phyloP scores from a whole-genome alignment of 2,888 invertebrate species.

The Tachystola acroxantha region DNA sequence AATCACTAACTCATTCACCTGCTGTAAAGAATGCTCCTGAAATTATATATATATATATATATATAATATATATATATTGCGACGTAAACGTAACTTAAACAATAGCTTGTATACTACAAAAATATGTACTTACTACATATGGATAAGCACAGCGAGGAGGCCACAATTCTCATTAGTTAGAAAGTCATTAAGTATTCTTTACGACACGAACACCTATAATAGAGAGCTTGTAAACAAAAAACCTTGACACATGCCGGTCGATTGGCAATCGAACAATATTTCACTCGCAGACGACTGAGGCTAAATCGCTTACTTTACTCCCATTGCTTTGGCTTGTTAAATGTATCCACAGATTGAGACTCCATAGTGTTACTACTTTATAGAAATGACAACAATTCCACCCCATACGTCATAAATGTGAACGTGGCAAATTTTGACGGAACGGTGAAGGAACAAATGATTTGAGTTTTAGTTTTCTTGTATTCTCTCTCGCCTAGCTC shows the following conservation, averaged over 20 bases:
- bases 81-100: too few relatives aligned
- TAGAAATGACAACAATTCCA: constrained; percentile 13
- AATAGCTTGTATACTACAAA: too few relatives aligned
- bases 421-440: too few relatives aligned
- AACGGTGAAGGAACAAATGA: too few relatives aligned
- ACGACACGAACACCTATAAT: background rate
- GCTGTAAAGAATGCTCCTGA: too few relatives aligned
- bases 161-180: background rate
- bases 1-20: too few relatives aligned
- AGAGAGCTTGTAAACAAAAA: constrained; percentile 18
- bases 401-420: background rate
- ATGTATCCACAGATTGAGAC: constrained; percentile 20
- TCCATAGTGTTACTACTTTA: constrained; percentile 8
- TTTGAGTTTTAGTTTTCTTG: too few relatives aligned
- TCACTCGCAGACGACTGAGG: constrained; percentile 14
- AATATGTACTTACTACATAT: too few relatives aligned
- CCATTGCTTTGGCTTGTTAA: constrained; percentile 19
- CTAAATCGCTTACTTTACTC: constrained; percentile 25
- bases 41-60: too few relatives aligned
- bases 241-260: constrained; percentile 24
- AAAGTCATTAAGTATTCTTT: background rate
- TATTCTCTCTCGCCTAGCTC: too few relatives aligned
- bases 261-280: constrained; percentile 26
- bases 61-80: too few relatives aligned
- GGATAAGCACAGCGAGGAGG: too few relatives aligned